Conservation (phyloP, 2,888 invertebrate species). For the Chrysolina americana region DNA sequence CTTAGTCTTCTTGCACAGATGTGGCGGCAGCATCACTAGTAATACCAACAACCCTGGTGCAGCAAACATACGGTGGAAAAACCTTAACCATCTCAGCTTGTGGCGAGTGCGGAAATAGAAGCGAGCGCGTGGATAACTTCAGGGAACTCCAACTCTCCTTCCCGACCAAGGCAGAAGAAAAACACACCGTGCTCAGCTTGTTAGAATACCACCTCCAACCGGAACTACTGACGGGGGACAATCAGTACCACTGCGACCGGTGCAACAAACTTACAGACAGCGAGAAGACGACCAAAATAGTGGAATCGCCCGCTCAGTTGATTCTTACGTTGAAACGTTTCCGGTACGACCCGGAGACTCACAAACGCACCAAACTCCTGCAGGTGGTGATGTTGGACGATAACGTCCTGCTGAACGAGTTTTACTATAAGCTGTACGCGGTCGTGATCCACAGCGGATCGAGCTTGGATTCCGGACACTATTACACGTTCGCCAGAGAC, state of each 20-base stretch:
- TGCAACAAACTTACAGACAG: slow-evolving; percentile 85
- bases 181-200: not conserved
- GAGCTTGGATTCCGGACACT: slow-evolving; percentile 87
- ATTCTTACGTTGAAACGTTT: slow-evolving; percentile 88
- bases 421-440: slow-evolving; percentile 82
- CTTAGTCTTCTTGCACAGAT: too few species aligned
- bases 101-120: too few species aligned
- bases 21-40: too few species aligned
- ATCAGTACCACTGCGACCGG: slow-evolving; percentile 85
- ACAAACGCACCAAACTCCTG: slow-evolving; percentile 84
- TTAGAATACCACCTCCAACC: slow-evolving; percentile 81
- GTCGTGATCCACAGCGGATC: too few species aligned
- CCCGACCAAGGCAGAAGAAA: too few species aligned
- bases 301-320: slow-evolving; percentile 83
- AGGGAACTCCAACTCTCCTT: too few species aligned
- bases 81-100: too few species aligned
- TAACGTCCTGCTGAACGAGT: slow-evolving; percentile 73
- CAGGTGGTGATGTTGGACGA: slow-evolving; percentile 72
- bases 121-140: too few species aligned
- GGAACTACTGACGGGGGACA: slow-evolving; percentile 85
- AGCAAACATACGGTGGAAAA: too few species aligned
- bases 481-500: slow-evolving; percentile 86
- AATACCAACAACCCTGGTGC: too few species aligned
- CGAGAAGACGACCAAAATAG: slow-evolving; percentile 78
- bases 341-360: slow-evolving; percentile 75